Evolutionary conservation across 2,888 invertebrate species (phyloP).

Genomic region (Microplitis deprimator): DNA sequence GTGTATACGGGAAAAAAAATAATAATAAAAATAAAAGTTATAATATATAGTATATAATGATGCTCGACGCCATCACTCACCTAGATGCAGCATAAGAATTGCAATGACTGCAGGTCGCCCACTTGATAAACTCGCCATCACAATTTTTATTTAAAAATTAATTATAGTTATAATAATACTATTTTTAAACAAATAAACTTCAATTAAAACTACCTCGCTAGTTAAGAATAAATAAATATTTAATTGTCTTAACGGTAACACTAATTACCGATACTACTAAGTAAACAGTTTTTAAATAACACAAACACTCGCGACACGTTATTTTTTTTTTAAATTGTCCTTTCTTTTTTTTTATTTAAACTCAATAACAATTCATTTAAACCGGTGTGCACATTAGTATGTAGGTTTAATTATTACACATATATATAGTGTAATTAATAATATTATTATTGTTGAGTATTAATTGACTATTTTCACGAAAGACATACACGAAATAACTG

Average conservation of each 20-base stretch:
- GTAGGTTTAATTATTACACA: background rate
- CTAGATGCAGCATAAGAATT: slow-evolving; percentile 59
- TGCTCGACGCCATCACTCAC: slow-evolving; percentile 56
- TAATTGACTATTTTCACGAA: background rate
- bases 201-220: too few relatives aligned
- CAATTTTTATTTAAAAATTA: slow-evolving; percentile 35
- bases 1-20: slow-evolving; percentile 20
- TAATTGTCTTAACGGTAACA: too few relatives aligned
- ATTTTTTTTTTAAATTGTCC: too few relatives aligned
- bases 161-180: background rate
- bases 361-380: too few relatives aligned
- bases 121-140: slow-evolving; percentile 60
- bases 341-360: too few relatives aligned
- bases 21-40: slow-evolving; percentile 16
- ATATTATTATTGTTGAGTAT: background rate
- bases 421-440: background rate
- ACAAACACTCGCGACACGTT: too few relatives aligned
- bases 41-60: slow-evolving; percentile 27
- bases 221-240: too few relatives aligned
- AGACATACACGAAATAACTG: background rate
- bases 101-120: slow-evolving; percentile 54
- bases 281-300: too few relatives aligned
- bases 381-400: background rate
- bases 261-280: too few relatives aligned
- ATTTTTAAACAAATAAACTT: background rate